Base-by-base conservation (phyloP, 1,140 invertebrate species). In the Aphaenogaster rudis region DNA sequence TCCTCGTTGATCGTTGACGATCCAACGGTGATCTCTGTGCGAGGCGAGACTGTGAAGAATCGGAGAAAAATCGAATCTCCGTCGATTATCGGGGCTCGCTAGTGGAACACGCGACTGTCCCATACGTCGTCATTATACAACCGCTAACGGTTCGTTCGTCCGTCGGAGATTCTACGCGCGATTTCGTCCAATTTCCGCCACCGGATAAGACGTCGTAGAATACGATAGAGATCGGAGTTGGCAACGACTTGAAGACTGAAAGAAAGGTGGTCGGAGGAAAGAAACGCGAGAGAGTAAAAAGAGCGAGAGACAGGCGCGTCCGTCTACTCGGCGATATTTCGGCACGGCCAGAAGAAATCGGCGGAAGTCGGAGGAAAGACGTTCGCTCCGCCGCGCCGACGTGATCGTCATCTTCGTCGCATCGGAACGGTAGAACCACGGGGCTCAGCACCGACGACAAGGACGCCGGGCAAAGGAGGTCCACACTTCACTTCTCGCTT, bases 401-500 rank as follows among this genome's bases (percentile, higher is more conserved):
- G 71, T 76, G 17, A 64, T 87, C 81, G 86, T 82, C 82, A 82
- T 74, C 64, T 57, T 88, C 90, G 77, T 89, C 90, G 88, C 72
- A 85, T 90, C 76, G 78, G 87, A 36, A 84, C 87, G 85, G 57
- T 80, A 87, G 80, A 88, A 91, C 78, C 78, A 88, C 90, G 89
- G 69, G 81, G 66, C 90, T 87, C 81, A 84, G 90, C 89, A 84
- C 33, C 81, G 87, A 76, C 89, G 80, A 88, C 90, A 91, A 91
- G 90, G 90, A 91, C 90, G 86, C 89, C 89, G 52, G 88, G 89
- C 84, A 84, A 91, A 91, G 84, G 77, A 88, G 87, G 87, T 71
- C 80, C 84, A 88, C 87, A 87, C 90, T 91, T 91, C 86, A 87
- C 90, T 91, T 91, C 80, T 90, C 90, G 89, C 64, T 77, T 72